A percentile compares a stretch with the other conserved stretches of the same genome.
Evolutionary conservation across 1,140 invertebrate genomes (phyloP).

Genomic region (Scaptodrosophila lebanonensis): DNA sequence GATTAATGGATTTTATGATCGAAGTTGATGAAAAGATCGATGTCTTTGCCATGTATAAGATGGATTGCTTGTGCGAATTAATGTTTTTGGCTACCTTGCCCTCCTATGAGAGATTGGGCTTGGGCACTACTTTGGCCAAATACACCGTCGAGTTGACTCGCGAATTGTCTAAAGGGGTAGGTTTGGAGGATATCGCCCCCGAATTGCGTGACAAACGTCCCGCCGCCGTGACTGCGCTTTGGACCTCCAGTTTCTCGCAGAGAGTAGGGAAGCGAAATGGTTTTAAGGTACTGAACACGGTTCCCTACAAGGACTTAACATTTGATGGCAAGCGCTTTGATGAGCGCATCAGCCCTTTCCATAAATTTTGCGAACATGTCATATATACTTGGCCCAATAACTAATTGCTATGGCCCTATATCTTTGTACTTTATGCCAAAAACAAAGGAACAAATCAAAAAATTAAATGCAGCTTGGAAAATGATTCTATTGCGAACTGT

Average conservation of each 20-base stretch:
- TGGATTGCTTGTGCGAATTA: conserved; percentile 81
- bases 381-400: conserved; percentile 13
- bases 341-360: conserved; percentile 77
- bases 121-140: conserved; percentile 79
- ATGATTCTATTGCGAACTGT: no score
- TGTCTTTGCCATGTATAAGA: conserved; percentile 80
- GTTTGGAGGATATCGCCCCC: conserved; percentile 76
- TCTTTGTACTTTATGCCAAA: no score
- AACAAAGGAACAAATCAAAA: background rate
- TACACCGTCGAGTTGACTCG: conserved; percentile 79
- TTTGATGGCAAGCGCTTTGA: conserved; percentile 80
- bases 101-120: conserved; percentile 77
- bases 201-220: conserved; percentile 78
- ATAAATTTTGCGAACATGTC: conserved; percentile 49
- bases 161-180: conserved; percentile 78
- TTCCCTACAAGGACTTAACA: conserved; percentile 78
- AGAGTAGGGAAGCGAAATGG: conserved; percentile 79
- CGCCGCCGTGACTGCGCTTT: conserved; percentile 80
- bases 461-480: background rate
- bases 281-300: conserved; percentile 78
- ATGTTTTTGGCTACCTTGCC: conserved; percentile 82
- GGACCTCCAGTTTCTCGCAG: conserved; percentile 79
- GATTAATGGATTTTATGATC: conserved; percentile 81
- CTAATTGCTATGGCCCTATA: no score
- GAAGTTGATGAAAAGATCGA: conserved; percentile 79